Evolutionary conservation across 2,113 vertebrate genomes (phyloP), one percentile per base, ranked within the genome.

Genomic region (Turnix velox): DNA sequence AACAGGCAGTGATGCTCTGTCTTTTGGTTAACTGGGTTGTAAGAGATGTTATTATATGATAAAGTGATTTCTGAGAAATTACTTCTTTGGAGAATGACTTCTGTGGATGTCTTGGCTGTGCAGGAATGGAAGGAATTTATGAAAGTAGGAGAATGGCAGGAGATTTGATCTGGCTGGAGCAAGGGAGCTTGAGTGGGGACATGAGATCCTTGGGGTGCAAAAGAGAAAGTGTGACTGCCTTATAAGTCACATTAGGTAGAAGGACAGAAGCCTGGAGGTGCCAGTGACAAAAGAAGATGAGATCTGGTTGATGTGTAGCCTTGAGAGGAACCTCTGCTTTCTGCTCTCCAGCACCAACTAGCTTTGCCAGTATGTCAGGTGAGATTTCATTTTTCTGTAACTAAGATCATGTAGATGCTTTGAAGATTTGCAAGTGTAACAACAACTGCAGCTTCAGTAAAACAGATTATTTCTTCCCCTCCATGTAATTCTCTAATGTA

Each of bases 231-330:
- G 14, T 13, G 27, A 23, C 11, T 35, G 17, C 14, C 11, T 23
- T 22, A 43, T 27, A 0, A 4, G 7, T 16, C n/a, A n/a, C 2
- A 2, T 13, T 39, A n/a, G n/a, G n/a, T n/a, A n/a, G n/a, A n/a
- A n/a, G 33, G 49, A 45, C 42, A 69, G 33, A 7, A 46, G 10
- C 0, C 0, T 5, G 24, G 51, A 59, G 49, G 27, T 31, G 51
- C 9, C 11, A 13, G 27, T 31, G 5, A 14, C 33, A 59, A n/a
- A 59, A 14, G 19, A 28, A 43, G 52, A 37, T 33, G 78, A 61
- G 31, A 58, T 28, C 43, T 24, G 71, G 20, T 20, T 55, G 52
- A 24, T 14, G 15, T 35, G 20, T 46, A 54, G 39, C 39, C 33
- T 59, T 48, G 45, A 58, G 18, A 65, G 51, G 49, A 59, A 59